Base-by-base conservation (phyloP, 2,888 invertebrate genomes). In the Trachelus iudaicus region DNA sequence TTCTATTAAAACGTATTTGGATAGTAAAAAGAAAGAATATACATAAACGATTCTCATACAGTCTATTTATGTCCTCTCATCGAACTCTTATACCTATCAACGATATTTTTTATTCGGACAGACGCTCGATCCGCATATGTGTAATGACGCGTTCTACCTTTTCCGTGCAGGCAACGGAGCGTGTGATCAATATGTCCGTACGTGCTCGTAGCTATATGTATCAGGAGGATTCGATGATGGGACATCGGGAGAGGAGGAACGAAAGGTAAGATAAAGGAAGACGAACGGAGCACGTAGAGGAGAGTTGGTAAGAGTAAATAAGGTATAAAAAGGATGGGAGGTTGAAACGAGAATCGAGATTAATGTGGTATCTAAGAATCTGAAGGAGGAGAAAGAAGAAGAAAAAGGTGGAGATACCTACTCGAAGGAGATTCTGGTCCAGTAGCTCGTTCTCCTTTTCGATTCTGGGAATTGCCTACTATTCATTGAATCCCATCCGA, bases 171-270 rank as follows among this genome's bases (percentile, higher is more conserved):
- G 77, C 78, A 79, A 80, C 83, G 79, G 69, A 82, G 80, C 81
- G 79, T 83, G 76, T 83, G 80, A 83, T 83, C 83, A 81, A 83
- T 83, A 82, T 76, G 74, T 73, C 34, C 37, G 77, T 77, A 75
- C 76, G 78, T 78, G 76, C 71, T 76, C 69, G 76, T 31, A 71
- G 31, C 71, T 33, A 30, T 33, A 15, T 33, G 71, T 56, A 56
- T 23, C 56, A 56, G 56, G 56, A 56, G 23, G 23, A 56, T 56
- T 56, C 69, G 56, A 77, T 68, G 69, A 77, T 74, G 71, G 71
- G 71, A 71, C 6, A 6, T 31, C 11, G 12, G 12, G 30, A 71
- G 12, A 71, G 71, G 6, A 71, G 71, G 71, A 71, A 56, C 23
- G 40, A 23, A 23, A 56, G 9, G 56, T 56, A 56, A 56, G 56